Evolutionary conservation across 2,888 invertebrate species (phyloP).

Genomic region (Himalopsyche japonica): DNA sequence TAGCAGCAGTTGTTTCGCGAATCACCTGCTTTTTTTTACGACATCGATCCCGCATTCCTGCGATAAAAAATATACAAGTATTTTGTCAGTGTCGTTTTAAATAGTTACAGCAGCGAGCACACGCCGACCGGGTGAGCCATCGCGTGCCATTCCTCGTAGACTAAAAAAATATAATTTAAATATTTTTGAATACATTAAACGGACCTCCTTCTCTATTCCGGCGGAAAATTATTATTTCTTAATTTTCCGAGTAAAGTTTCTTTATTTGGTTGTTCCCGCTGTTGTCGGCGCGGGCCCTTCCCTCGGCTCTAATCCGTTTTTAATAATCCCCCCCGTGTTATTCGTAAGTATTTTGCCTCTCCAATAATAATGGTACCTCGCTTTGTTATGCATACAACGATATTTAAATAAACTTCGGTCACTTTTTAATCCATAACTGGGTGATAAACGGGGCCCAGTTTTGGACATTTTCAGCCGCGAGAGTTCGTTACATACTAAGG

Average conservation of each 20-base stretch:
- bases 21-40: neutral
- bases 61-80: neutral
- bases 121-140: neutral
- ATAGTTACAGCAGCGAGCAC: neutral
- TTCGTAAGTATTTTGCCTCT: neutral
- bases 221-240: conserved; percentile 5
- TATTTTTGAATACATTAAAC: conserved; percentile 4
- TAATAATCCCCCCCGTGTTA: neutral
- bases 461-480: neutral
- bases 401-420: neutral
- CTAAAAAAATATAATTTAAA: neutral
- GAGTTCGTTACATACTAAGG: neutral
- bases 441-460: neutral
- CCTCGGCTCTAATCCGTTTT: neutral
- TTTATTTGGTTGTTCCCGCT: neutral
- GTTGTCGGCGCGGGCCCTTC: neutral
- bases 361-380: neutral
- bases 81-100: neutral
- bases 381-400: neutral
- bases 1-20: neutral
- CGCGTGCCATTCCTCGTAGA: neutral
- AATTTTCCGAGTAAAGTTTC: conserved; percentile 1
- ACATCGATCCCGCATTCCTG: neutral
- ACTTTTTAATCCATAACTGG: neutral
- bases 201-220: neutral